A percentile compares a stretch with the other conserved stretches of the same genome.
Conservation (phyloP, 2,888 invertebrate species). For the Eupsilia transversa region DNA sequence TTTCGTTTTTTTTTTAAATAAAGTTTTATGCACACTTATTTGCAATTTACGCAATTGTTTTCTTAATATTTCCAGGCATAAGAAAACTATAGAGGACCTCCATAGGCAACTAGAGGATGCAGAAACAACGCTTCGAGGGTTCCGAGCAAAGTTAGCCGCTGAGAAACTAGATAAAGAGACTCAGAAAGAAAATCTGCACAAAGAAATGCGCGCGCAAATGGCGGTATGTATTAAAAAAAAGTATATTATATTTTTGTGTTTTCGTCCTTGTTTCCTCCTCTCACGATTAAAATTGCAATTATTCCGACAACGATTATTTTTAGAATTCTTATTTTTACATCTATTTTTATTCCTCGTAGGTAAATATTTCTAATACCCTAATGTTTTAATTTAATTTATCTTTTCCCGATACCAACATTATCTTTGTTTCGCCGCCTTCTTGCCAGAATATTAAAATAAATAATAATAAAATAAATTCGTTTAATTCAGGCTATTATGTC, state of each 20-base stretch:
- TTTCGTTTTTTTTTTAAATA: constrained; percentile 42
- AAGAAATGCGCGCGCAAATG: constrained; percentile 83
- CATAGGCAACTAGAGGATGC: constrained; percentile 87
- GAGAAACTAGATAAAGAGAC: constrained; percentile 87
- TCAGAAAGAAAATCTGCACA: constrained; percentile 83
- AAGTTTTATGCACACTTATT: fast-evolving
- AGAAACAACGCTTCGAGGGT: constrained; percentile 83
- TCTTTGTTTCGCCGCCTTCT: neutral
- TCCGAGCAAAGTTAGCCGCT: constrained; percentile 85
- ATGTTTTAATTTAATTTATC: neutral
- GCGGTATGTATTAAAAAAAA: constrained; percentile 73
- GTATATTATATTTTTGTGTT: neutral
- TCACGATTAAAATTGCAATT: neutral
- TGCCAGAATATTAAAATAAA: neutral
- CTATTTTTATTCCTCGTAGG: neutral
- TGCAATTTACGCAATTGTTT: no score
- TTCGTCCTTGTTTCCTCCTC: neutral
- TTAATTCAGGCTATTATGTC: no score
- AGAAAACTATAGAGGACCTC: constrained; percentile 84
- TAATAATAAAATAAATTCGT: no score
- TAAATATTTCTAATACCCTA: neutral
- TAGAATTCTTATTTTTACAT: neutral
- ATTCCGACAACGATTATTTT: neutral
- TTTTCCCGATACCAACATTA: neutral
- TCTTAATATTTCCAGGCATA: constrained; percentile 75